Conservation (phyloP, 1,140 invertebrate genomes). For the Papilio machaon region DNA sequence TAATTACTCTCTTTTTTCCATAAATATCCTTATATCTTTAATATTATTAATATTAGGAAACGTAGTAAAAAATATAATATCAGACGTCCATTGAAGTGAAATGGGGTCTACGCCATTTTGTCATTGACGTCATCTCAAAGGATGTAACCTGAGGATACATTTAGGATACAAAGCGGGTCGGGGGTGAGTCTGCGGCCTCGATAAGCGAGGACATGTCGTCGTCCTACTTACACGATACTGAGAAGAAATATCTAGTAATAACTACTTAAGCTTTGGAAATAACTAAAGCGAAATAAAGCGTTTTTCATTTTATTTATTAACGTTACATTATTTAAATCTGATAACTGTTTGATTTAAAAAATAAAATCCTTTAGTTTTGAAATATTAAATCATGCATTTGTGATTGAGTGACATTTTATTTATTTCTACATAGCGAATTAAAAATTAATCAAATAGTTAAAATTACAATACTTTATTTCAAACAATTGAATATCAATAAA, state of each 20-base stretch:
- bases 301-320: background rate
- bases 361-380: too few relatives aligned
- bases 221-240: background rate
- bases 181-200: background rate
- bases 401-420: too few relatives aligned
- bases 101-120: conserved; percentile 3
- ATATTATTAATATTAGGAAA: background rate
- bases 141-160: conserved; percentile 9
- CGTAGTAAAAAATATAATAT: background rate
- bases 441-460: too few relatives aligned
- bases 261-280: background rate
- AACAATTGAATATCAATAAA: background rate
- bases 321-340: too few relatives aligned
- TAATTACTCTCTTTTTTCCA: background rate
- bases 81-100: background rate
- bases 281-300: background rate
- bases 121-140: conserved; percentile 7
- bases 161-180: background rate
- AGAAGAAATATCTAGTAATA: background rate
- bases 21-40: too few relatives aligned
- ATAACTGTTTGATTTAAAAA: too few relatives aligned
- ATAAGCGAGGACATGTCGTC: conserved; percentile 6
- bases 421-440: too few relatives aligned
- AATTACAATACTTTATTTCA: background rate
- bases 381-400: too few relatives aligned